Percentiles rank a stretch among this genome's conserved stretches.
phyloP scores from a whole-genome alignment of 2,888 invertebrate genomes.

The Mesorhabditis spiculigera region DNA sequence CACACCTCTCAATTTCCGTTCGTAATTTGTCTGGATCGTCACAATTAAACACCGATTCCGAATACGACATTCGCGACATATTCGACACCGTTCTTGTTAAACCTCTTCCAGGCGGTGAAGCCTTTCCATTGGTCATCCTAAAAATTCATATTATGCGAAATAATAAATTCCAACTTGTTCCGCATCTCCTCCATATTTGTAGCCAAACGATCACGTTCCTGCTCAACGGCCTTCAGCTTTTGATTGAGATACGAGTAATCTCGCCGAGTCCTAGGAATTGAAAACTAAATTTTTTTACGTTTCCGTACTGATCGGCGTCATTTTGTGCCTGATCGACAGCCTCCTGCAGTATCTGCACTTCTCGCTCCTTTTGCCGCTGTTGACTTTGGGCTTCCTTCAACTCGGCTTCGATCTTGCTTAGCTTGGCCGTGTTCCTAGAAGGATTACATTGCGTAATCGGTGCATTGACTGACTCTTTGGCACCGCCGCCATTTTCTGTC shows the following conservation, averaged over 20 bases:
- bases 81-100: not conserved
- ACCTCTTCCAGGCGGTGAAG: not conserved
- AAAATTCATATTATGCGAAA: not conserved
- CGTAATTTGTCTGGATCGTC: constrained; percentile 27
- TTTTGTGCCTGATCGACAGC: not conserved
- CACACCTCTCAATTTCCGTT: constrained; percentile 32
- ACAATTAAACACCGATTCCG: constrained; percentile 18
- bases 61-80: constrained; percentile 10
- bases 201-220: not conserved
- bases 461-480: not conserved
- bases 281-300: not conserved
- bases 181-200: not conserved
- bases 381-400: not conserved
- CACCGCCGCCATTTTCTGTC: not conserved
- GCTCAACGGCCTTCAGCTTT: not conserved
- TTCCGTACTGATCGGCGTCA: not conserved
- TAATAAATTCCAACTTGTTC: not conserved
- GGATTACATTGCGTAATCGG: not conserved
- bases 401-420: not conserved
- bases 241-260: not conserved
- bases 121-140: not conserved
- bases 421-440: not conserved
- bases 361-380: constrained; percentile 1
- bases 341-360: not conserved
- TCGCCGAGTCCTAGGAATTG: not conserved